Conservation (phyloP, 2,888 invertebrate species). For the Cephus nigrinus region DNA sequence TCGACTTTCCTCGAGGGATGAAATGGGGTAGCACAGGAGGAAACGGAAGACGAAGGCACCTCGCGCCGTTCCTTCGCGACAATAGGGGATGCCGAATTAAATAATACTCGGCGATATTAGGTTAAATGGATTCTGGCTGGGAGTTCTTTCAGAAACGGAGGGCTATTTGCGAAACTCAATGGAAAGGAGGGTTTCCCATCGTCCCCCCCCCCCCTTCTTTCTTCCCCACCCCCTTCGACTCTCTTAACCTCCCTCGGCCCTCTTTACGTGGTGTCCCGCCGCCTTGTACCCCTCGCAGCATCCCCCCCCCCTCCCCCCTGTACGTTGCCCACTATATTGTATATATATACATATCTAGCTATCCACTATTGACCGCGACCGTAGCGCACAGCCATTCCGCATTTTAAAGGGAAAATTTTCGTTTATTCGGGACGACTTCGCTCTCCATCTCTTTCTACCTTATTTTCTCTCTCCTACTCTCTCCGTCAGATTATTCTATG, state of each 20-base stretch:
- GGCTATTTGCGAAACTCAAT: slow-evolving; percentile 55
- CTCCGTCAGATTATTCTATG: slow-evolving; percentile 55
- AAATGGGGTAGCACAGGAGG: too few species aligned
- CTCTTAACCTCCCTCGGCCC: not conserved
- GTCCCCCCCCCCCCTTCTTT: slow-evolving; percentile 11
- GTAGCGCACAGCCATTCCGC: slow-evolving; percentile 54
- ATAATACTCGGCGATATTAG: slow-evolving; percentile 33
- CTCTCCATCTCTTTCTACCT: slow-evolving; percentile 27
- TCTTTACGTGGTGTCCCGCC: not conserved
- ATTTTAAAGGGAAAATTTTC: slow-evolving; percentile 66
- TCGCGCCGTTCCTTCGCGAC: not conserved
- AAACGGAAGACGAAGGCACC: not conserved
- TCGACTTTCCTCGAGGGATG: not conserved
- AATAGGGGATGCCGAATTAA: slow-evolving; percentile 4
- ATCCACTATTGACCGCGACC: slow-evolving; percentile 48
- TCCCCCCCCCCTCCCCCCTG: not conserved
- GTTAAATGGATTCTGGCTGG: slow-evolving; percentile 39
- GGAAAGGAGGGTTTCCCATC: slow-evolving; percentile 45
- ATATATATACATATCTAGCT: not conserved
- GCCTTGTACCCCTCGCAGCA: not conserved
- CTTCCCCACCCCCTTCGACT: slow-evolving; percentile 17
- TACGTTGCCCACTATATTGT: not conserved
- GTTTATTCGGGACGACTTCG: slow-evolving; percentile 54
- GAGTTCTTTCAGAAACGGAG: slow-evolving; percentile 41
- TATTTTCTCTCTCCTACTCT: slow-evolving; percentile 16